These are phyloP conservation scores for Auanema freiburgensis DNA, from an alignment of 2,888 invertebrate species.

Conservation along the genomic window DNA sequence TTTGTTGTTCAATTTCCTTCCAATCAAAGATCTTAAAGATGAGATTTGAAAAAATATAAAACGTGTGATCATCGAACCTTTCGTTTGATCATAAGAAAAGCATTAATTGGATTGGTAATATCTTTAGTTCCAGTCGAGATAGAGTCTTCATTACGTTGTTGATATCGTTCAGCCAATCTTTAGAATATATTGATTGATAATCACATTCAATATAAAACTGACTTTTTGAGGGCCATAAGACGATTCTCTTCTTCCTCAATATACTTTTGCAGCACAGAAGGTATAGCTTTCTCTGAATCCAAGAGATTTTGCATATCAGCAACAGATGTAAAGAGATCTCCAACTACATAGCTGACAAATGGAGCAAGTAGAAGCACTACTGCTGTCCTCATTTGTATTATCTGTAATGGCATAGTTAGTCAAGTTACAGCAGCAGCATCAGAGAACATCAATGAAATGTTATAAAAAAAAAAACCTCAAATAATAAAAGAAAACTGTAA, in stretches of 20 bases:
- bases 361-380: conserved; percentile 10
- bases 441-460: too few relatives aligned
- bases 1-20: conserved; percentile 47
- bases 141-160: conserved; percentile 49
- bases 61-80: conserved; percentile 64
- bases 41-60: neutral
- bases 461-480: too few relatives aligned
- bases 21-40: conserved; percentile 40
- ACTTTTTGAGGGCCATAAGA: conserved; percentile 56
- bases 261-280: conserved; percentile 65
- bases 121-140: conserved; percentile 52
- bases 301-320: conserved; percentile 67
- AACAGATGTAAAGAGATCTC: conserved; percentile 68
- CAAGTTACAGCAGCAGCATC: too few relatives aligned
- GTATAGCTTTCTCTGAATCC: conserved; percentile 66
- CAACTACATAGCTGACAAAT: conserved; percentile 11
- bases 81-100: conserved; percentile 68
- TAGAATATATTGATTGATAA: conserved; percentile 13
- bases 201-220: conserved; percentile 7
- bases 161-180: conserved; percentile 56
- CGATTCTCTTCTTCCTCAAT: conserved; percentile 65
- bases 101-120: conserved; percentile 68
- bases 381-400: too few relatives aligned
- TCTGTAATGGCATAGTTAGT: too few relatives aligned
- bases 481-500: too few relatives aligned